Evolutionary conservation across 2,888 invertebrate genomes (phyloP).

Genomic region (Ferdinandea cuprea): DNA sequence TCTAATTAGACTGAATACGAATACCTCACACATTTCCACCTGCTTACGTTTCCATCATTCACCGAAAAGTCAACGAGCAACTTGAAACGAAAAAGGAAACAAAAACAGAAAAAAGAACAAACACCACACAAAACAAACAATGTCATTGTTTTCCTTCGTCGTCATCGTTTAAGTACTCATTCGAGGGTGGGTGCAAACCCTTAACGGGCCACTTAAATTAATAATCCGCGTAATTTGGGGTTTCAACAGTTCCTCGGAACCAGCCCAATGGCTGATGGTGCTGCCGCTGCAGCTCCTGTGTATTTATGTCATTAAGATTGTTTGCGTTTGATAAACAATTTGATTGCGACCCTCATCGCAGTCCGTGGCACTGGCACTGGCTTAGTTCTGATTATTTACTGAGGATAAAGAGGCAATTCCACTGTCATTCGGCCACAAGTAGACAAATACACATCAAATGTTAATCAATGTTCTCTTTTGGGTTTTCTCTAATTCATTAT

Average conservation of each 20-base stretch:
- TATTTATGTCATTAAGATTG: conserved; percentile 83
- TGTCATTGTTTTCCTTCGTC: conserved; percentile 68
- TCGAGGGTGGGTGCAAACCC: conserved; percentile 72
- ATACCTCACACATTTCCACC: conserved; percentile 70
- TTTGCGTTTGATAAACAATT: conserved; percentile 80
- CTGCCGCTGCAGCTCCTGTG: conserved; percentile 60
- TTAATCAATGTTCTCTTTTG: conserved; percentile 53
- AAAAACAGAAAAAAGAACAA: conserved; percentile 27
- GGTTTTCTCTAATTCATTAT: conserved; percentile 57
- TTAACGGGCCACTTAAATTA: conserved; percentile 82
- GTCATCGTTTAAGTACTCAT: conserved; percentile 71
- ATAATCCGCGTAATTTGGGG: conserved; percentile 83
- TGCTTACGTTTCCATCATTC: conserved; percentile 60
- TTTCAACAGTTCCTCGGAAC: conserved; percentile 78
- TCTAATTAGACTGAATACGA: conserved; percentile 65
- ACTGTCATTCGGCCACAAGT: conserved; percentile 46
- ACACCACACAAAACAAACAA: conserved; percentile 65
- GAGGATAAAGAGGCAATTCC: conserved; percentile 55
- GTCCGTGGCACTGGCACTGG: conserved; percentile 75
- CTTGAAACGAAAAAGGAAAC: conserved; percentile 27
- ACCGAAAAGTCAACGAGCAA: conserved; percentile 68
- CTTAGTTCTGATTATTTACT: conserved; percentile 44
- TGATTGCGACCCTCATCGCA: conserved; percentile 66
- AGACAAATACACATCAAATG: conserved; percentile 57
- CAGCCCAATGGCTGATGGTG: conserved; percentile 61